Percentiles rank a stretch among this genome's conserved stretches.
Conservation (phyloP, 2,797 vertebrate species). For the Pygocentrus nattereri region DNA sequence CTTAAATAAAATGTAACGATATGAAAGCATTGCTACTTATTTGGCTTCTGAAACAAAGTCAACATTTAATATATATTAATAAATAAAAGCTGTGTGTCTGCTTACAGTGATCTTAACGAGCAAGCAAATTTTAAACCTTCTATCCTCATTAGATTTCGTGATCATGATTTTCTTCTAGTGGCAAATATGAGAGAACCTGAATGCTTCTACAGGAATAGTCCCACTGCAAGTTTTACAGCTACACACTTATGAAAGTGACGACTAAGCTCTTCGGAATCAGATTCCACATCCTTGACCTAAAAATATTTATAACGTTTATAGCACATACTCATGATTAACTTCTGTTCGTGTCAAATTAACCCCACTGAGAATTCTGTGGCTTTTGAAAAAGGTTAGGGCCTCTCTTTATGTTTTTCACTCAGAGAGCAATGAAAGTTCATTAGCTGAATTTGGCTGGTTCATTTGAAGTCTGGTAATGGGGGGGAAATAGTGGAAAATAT, state of each 20-base stretch:
- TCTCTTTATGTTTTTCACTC: constrained; percentile 49
- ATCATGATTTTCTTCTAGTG: neutral
- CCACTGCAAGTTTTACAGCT: neutral
- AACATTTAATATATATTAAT: too few relatives aligned
- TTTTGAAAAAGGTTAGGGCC: constrained; percentile 54
- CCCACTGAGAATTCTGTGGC: constrained; percentile 33
- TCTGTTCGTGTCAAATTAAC: constrained; percentile 24
- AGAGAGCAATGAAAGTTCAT: constrained; percentile 56
- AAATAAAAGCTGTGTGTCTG: neutral
- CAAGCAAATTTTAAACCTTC: neutral
- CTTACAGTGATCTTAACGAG: constrained; percentile 22
- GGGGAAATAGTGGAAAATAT: constrained; percentile 48
- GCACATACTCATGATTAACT: constrained; percentile 39
- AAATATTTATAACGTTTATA: constrained; percentile 42
- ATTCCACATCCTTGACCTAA: constrained; percentile 43
- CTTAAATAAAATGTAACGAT: too few relatives aligned
- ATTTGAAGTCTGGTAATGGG: constrained; percentile 32
- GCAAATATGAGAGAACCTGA: neutral
- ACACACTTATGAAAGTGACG: neutral
- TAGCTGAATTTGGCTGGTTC: constrained; percentile 47
- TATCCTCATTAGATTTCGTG: neutral
- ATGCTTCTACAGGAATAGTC: neutral
- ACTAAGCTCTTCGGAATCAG: constrained; percentile 13
- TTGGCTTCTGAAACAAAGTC: too few relatives aligned
- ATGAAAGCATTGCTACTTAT: too few relatives aligned